Evolutionary conservation across 53 echinoderm and acorn worm species (phyloP).

Genomic region (Patiria pectinifera): DNA sequence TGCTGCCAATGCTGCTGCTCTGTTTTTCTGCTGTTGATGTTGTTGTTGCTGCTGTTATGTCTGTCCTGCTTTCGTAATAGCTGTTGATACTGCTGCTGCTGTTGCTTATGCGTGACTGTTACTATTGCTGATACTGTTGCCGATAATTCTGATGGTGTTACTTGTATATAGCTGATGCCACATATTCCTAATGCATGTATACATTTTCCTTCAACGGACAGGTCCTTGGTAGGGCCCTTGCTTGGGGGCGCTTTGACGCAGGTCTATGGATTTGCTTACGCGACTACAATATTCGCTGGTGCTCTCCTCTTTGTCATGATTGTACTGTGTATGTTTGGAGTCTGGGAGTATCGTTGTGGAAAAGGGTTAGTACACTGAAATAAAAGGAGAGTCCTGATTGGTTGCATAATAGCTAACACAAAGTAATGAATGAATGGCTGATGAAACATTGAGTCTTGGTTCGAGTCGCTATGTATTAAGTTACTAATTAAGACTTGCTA

Average conservation of each 20-base stretch:
- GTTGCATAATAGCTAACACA: too few species aligned
- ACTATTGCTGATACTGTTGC: too few species aligned
- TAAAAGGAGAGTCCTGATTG: not conserved
- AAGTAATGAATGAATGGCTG: not conserved
- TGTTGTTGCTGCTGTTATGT: too few species aligned
- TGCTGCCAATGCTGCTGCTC: too few species aligned
- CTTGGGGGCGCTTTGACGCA: slow-evolving; percentile 52
- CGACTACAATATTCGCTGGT: slow-evolving; percentile 56
- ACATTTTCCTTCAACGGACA: not conserved
- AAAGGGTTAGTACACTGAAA: slow-evolving; percentile 54
- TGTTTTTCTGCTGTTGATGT: too few species aligned
- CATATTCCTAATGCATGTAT: not conserved
- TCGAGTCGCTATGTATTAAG: not conserved
- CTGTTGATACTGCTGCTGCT: too few species aligned
- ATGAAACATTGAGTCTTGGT: not conserved
- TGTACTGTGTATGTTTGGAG: slow-evolving; percentile 47
- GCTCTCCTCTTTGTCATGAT: slow-evolving; percentile 23
- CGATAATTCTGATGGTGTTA: not conserved
- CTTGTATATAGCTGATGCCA: not conserved
- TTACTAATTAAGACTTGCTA: not conserved
- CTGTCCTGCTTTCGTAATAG: too few species aligned
- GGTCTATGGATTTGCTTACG: slow-evolving; percentile 51
- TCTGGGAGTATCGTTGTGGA: slow-evolving; percentile 77
- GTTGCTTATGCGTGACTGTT: too few species aligned
- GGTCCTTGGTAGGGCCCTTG: slow-evolving; percentile 57